Evolutionary conservation across 2,888 invertebrate species (phyloP), one percentile per base, ranked within the genome.

Genomic region (Kryphioiulus occultus): DNA sequence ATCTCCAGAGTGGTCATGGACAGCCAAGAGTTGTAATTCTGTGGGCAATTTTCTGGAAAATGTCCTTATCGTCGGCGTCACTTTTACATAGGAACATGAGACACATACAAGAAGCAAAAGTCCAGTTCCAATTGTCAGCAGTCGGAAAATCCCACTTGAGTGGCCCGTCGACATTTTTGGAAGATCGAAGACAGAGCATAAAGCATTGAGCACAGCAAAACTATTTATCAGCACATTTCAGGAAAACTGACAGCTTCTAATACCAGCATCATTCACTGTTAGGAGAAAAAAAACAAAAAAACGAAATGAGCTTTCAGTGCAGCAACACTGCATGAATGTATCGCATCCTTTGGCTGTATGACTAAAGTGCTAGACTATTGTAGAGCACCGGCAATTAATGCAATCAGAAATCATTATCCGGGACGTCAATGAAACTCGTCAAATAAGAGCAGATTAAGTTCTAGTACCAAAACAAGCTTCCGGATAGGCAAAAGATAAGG

Each of bases 1-100:
- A 39, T 89, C 88, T 17, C 87, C 87, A 30, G 88, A 87, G 9
- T 85, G 44, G 0, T 59, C 82, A 83, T 88, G 87, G n/a, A 89
- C 87, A 39, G 85, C 26, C 17, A 89, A 32, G 17, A 88, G 68
- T 30, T 85, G 85, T 0, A 85, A 85, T 42, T 44, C 44, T 19
- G 85, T 42, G 17, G n/a, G 39, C 15, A 22, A 42, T 0, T n/a
- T 12, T n/a, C 44, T 44, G 44, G 22, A 85, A 35, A 10, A 85
- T 10, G 2, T 39, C 44, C 26, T 44, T 26, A 85, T 10, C 0
- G 19, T 10, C 32, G 85, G 85, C 10, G 35, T 15, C 10, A 85
- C 44, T 5, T 85, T 85, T n/a, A 85, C 78, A 26, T 30, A 15
- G 12, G 78, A 78, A 30, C 78, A 78, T 15, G 78, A 78, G 78